Conservation (phyloP, 2,113 vertebrate genomes). For the Nymphicus hollandicus region DNA sequence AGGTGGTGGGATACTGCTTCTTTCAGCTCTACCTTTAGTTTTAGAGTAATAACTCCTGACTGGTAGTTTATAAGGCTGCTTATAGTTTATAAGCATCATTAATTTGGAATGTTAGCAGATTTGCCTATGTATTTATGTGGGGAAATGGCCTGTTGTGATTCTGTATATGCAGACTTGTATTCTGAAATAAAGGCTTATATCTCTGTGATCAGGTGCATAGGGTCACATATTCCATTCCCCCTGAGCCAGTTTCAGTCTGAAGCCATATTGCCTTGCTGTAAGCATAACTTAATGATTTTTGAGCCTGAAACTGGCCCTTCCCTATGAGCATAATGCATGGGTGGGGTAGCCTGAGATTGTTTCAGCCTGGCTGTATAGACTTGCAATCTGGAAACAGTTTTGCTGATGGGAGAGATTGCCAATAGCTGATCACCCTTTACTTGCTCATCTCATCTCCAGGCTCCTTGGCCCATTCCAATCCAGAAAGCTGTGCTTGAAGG, state of each 20-base stretch:
- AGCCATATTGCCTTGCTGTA: background rate
- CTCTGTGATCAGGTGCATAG: fast-evolving
- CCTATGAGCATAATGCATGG: background rate
- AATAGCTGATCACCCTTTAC: background rate
- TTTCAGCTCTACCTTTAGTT: background rate
- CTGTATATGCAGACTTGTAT: background rate
- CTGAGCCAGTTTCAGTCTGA: background rate
- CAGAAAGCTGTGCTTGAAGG: background rate
- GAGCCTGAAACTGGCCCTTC: background rate
- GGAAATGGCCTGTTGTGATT: background rate
- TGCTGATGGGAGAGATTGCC: background rate
- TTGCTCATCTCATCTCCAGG: background rate
- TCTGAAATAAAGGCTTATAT: background rate
- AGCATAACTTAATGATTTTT: background rate
- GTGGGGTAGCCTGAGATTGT: background rate
- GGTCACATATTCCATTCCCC: fast-evolving
- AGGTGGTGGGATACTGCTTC: background rate
- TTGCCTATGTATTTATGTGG: background rate
- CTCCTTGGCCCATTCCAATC: background rate
- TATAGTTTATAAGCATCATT: background rate
- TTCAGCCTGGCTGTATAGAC: background rate
- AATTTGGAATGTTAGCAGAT: background rate
- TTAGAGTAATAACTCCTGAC: background rate
- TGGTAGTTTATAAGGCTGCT: background rate
- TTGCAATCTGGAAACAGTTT: background rate